Evolutionary conservation across 2,888 invertebrate species (phyloP).

Genomic region (Limnephilus auricula): DNA sequence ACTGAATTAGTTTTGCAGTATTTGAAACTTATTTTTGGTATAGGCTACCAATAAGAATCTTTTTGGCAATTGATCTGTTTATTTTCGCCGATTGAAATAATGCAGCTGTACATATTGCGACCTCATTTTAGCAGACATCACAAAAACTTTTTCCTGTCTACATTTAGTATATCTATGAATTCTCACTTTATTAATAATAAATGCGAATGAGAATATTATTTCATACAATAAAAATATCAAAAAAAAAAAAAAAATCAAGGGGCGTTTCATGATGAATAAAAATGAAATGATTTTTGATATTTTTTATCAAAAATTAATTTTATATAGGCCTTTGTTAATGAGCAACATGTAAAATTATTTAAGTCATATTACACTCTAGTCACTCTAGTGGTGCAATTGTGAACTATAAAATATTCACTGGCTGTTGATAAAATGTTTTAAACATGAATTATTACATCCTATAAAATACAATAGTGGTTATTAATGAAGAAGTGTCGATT

Average conservation of each 20-base stretch:
- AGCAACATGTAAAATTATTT: background rate
- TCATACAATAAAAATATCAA: conserved; percentile 26
- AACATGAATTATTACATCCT: conserved; percentile 17
- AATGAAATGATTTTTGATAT: background rate
- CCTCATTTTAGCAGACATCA: background rate
- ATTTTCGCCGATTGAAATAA: no score
- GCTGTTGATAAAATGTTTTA: background rate
- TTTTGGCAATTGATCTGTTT: no score
- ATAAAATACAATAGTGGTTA: conserved; percentile 16
- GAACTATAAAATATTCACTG: conserved; percentile 9
- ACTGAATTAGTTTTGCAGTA: background rate
- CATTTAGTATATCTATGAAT: background rate
- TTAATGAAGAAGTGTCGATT: conserved; percentile 4
- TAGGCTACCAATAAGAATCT: no score
- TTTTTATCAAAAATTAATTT: conserved; percentile 21
- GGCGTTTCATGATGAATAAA: background rate
- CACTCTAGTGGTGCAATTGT: background rate
- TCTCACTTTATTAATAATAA: conserved; percentile 23
- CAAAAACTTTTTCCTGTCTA: background rate
- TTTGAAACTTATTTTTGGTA: background rate
- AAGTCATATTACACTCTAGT: background rate
- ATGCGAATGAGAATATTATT: conserved; percentile 48
- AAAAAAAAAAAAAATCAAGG: no score
- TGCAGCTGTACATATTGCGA: no score
- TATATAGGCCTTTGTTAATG: conserved; percentile 6